Evolutionary conservation across 2,113 vertebrate species (phyloP), one percentile per base, ranked within the genome.

Genomic region (Rhabdornis inornatus): DNA sequence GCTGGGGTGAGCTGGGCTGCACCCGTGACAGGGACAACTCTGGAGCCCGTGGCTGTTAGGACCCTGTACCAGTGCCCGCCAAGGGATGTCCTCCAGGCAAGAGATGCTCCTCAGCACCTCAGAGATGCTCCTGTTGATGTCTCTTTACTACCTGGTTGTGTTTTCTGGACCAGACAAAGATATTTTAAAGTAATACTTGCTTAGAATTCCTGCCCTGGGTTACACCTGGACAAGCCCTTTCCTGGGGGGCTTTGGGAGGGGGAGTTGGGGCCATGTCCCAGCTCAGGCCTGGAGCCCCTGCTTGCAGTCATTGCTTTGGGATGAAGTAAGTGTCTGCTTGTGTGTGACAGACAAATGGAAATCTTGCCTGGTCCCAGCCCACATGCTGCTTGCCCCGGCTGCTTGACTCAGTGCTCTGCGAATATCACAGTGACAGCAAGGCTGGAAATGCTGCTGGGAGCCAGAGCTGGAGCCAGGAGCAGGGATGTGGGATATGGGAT

Each of bases 311-410:
- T 97, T 90, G 66, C 80, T 96, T 28, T 1, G 8, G 74, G 66
- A 60, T 96, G 96, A 96, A 91, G 94, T 96, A 87, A 96, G 74
- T 1, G 15, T 24, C 82, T 5, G 12, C 72, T 93, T 95, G 91
- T 1, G 63, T 65, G 70, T 10, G 9, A 33, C 56, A 50, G 85
- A 84, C 44, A 25, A 60, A 11, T 55, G 74, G 79, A 91, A 94
- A 81, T 17, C 59, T 56, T 55, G 37, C 33, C 72, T 4, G 35
- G 28, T 92, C 75, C 33, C 74, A 68, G 64, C 87, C 87, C 94
- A 95, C 92, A 91, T 96, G 93, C 92, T 1, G 75, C 69, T 69
- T 68, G 86, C 56, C 71, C 76, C 0, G 2, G 56, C 59, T 15
- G 42, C 87, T 70, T 97, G 95, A 96, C 91, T 97, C 96, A 97